These are phyloP conservation scores for Canis aureus DNA, from an alignment of 2,113 vertebrate species.

Conservation along the genomic window DNA sequence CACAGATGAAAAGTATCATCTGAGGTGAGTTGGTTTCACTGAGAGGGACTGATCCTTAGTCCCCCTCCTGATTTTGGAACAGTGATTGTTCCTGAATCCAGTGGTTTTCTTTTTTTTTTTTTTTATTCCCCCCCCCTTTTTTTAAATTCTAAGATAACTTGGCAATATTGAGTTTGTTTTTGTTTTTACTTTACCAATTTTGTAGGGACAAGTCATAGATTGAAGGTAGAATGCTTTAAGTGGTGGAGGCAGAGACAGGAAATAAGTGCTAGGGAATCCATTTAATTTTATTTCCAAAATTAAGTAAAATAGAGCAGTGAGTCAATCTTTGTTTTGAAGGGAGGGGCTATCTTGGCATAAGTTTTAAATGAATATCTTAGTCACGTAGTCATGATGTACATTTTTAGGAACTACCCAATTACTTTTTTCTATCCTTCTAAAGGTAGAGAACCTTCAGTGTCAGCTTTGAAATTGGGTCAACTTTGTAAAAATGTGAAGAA, in stretches of 20 bases:
- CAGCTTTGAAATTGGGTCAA: slow-evolving; percentile 81
- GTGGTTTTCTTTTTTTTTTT: neutral
- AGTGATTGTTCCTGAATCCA: neutral
- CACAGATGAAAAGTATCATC: neutral
- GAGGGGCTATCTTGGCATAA: slow-evolving; percentile 82
- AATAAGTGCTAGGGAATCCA: slow-evolving; percentile 65
- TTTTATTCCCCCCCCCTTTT: neutral
- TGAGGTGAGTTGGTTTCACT: neutral
- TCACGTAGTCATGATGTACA: slow-evolving; percentile 85
- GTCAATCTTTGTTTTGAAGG: slow-evolving; percentile 85
- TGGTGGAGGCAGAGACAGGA: slow-evolving; percentile 39
- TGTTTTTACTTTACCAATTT: slow-evolving; percentile 51
- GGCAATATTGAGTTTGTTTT: neutral
- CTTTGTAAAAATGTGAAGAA: slow-evolving; percentile 64
- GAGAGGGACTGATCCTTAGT: neutral
- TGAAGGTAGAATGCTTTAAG: slow-evolving; percentile 54
- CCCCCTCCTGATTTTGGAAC: neutral
- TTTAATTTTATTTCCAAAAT: slow-evolving; percentile 73
- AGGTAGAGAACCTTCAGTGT: slow-evolving; percentile 72
- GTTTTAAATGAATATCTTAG: slow-evolving; percentile 82
- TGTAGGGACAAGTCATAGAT: neutral
- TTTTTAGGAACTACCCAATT: slow-evolving; percentile 84
- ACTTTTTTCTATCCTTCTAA: slow-evolving; percentile 72
- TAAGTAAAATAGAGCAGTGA: slow-evolving; percentile 81
- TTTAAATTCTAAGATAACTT: neutral